A percentile compares a stretch with the other conserved stretches of the same genome.
phyloP scores from a whole-genome alignment of 2,113 vertebrate genomes.

The Neogale vison region DNA sequence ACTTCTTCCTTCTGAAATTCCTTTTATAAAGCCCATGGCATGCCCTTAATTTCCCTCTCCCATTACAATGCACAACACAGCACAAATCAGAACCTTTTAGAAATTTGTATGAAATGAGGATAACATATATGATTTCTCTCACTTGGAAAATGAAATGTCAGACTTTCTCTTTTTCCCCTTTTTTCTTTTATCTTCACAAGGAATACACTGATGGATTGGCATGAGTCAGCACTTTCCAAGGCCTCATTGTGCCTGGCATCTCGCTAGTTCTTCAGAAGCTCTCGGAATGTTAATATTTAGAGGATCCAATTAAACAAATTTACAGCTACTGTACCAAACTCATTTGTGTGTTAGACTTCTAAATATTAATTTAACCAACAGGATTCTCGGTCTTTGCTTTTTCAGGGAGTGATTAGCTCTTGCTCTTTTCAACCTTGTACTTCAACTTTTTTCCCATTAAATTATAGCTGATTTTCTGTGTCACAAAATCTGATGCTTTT shows the following conservation, averaged over 20 bases:
- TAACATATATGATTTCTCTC: constrained; percentile 61
- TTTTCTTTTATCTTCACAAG: constrained; percentile 45
- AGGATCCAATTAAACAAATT: constrained; percentile 62
- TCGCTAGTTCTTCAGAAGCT: constrained; percentile 27
- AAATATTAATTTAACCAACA: constrained; percentile 51
- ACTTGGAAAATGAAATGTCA: constrained; percentile 58
- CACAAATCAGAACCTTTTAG: constrained; percentile 73
- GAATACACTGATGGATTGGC: constrained; percentile 48
- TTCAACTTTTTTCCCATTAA: constrained; percentile 20
- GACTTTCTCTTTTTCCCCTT: not conserved
- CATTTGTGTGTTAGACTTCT: constrained; percentile 23
- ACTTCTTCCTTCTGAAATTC: not conserved
- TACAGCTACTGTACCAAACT: constrained; percentile 15
- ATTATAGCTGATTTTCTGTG: not conserved
- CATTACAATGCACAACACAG: constrained; percentile 61
- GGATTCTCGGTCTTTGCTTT: not conserved
- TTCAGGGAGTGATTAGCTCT: not conserved
- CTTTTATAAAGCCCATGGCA: not conserved
- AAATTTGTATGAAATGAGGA: constrained; percentile 72
- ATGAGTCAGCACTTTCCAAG: constrained; percentile 61
- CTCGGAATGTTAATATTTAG: constrained; percentile 68
- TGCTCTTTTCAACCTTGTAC: not conserved
- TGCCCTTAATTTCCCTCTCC: not conserved
- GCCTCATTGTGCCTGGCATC: constrained; percentile 54
- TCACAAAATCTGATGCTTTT: constrained; percentile 52